Evolutionary conservation across 2,888 invertebrate genomes (phyloP).

Genomic region (Cataglyphis cursor): DNA sequence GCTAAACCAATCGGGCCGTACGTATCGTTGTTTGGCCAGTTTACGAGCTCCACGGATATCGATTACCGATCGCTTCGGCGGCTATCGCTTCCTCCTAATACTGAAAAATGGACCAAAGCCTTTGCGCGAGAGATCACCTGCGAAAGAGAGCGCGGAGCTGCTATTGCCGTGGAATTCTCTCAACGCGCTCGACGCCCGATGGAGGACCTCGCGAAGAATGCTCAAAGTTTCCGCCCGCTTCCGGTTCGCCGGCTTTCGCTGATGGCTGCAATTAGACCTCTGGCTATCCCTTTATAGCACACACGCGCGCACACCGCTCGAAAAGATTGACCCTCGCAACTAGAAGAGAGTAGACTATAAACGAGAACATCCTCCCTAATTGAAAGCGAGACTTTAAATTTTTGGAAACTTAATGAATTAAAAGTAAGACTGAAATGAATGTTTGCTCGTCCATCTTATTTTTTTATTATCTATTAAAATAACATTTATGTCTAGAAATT

Average conservation of each 20-base stretch:
- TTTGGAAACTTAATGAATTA: constrained; percentile 32
- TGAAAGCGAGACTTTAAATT: constrained; percentile 40
- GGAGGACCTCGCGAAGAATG: constrained; percentile 50
- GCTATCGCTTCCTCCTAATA: constrained; percentile 70
- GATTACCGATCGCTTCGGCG: constrained; percentile 70
- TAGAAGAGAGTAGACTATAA: constrained; percentile 2
- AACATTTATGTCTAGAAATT: too few relatives aligned
- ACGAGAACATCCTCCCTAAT: constrained; percentile 44
- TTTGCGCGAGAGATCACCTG: constrained; percentile 58
- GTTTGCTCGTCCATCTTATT: not conserved
- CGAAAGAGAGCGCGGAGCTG: constrained; percentile 48
- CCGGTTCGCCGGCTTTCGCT: constrained; percentile 46
- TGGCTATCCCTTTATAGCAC: constrained; percentile 41
- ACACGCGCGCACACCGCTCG: constrained; percentile 22
- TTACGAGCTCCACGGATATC: constrained; percentile 72
- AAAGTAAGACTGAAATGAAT: not conserved
- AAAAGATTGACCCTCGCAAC: constrained; percentile 24
- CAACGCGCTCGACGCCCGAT: constrained; percentile 29
- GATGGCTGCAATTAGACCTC: constrained; percentile 53
- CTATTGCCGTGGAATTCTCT: constrained; percentile 59
- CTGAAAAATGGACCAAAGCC: constrained; percentile 71
- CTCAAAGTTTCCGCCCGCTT: constrained; percentile 50
- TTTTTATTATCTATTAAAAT: not conserved
- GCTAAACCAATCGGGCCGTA: constrained; percentile 72
- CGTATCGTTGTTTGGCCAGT: constrained; percentile 74